Evolutionary conservation across 2,797 vertebrate species (phyloP), one percentile per base, ranked within the genome.

Genomic region (Epinephelus awoara): DNA sequence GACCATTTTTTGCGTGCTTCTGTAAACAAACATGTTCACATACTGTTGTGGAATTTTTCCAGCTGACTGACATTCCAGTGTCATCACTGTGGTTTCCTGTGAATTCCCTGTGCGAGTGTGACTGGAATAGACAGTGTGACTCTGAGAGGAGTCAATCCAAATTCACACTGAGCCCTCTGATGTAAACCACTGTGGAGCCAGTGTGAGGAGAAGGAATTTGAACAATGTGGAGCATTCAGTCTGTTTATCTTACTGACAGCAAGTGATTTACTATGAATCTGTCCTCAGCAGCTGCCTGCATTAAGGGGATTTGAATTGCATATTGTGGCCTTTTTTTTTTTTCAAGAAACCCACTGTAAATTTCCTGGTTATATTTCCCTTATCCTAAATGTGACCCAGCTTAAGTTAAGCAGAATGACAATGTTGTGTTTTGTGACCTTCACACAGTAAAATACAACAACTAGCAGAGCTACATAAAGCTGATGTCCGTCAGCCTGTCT

Each of bases 171-270:
- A 57, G 61, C 21, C 52, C 72, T 23, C 69, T 72, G 72, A 55
- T 34, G 34, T 54, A 66, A 44, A 52, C 29, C 47, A 12, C 50
- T 34, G 34, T 29, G 18, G 59, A 70, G 15, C 52, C 29, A 27
- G 46, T 38, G 49, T 72, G 50, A 58, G 50, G 54, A 44, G 55
- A 54, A 66, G 80, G 74, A 80, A 85, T 88, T 3, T 58, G 17
- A 78, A 65, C 23, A 72, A 78, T 78, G 80, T 64, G 47, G 58
- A 52, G 47, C 2, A 21, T 58, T 49, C 68, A 42, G 67, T 55
- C 7, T 71, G 76, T 86, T 86, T 75, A 50, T 83, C 23, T 44
- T 11, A 46, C 55, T 42, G 42, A 64, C 42, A 55, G 46, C 58
- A 5, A 67, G 19, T 44, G 51, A 63, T 71, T 68, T 25, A 44